phyloP scores from a whole-genome alignment of 92 coral and sea anemone genomes.

The Micromussa lordhowensis region DNA sequence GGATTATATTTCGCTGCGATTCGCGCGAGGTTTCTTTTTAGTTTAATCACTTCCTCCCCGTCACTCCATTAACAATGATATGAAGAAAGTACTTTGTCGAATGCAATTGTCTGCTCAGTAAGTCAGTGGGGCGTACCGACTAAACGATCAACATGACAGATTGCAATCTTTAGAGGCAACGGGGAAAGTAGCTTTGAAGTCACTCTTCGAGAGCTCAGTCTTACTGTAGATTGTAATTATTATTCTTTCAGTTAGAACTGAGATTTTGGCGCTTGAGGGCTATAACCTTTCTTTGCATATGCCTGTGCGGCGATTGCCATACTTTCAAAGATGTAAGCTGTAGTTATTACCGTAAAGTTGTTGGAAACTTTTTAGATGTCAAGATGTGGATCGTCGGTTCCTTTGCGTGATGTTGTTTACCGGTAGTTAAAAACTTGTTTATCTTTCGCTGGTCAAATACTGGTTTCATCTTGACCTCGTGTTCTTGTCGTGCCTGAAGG shows the following conservation, averaged over 20 bases:
- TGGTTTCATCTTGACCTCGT: slow-evolving; percentile 16
- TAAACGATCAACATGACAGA: background rate
- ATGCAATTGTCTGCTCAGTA: background rate
- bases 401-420: background rate
- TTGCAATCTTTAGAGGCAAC: background rate
- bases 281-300: too few relatives aligned
- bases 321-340: background rate
- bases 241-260: background rate
- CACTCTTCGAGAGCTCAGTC: background rate
- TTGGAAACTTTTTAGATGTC: background rate
- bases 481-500: slow-evolving; percentile 20
- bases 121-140: background rate
- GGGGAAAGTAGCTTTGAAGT: background rate
- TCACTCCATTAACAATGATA: background rate
- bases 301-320: background rate
- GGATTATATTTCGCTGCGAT: background rate
- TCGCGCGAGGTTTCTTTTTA: background rate
- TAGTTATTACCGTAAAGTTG: background rate
- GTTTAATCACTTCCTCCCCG: background rate
- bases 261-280: background rate
- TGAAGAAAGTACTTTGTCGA: background rate
- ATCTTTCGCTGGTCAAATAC: background rate
- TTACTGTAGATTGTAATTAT: background rate
- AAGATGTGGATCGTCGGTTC: background rate
- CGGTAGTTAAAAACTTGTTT: slow-evolving; percentile 1